Evolutionary conservation across 2,113 vertebrate species (phyloP).

Genomic region (Falco punctatus): DNA sequence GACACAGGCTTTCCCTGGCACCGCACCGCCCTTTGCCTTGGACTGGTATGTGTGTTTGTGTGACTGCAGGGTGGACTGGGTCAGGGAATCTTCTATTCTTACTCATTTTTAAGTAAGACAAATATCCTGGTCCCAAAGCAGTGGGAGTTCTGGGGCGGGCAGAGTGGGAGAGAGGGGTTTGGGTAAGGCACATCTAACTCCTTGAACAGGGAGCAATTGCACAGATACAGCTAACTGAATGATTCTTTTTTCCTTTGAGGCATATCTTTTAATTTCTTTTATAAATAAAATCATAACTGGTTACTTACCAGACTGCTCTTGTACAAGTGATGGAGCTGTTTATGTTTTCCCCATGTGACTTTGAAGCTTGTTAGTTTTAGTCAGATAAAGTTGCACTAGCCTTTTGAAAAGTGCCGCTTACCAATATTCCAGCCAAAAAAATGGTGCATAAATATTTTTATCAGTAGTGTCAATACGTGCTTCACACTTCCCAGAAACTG

Average conservation of each 20-base stretch:
- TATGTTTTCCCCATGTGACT: background rate
- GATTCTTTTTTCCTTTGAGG: background rate
- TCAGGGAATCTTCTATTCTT: background rate
- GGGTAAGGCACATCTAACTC: background rate
- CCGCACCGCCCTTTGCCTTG: background rate
- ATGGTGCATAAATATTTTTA: background rate
- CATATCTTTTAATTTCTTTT: background rate
- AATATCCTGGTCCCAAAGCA: background rate
- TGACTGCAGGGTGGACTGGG: background rate
- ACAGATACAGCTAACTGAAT: background rate
- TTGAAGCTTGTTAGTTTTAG: background rate
- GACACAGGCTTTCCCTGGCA: background rate
- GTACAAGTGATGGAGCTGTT: background rate
- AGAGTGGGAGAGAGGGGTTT: background rate
- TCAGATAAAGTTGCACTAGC: background rate
- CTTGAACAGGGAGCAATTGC: background rate
- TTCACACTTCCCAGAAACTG: background rate
- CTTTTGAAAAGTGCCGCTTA: background rate
- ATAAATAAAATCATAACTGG: background rate
- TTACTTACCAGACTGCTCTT: background rate
- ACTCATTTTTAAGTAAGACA: background rate
- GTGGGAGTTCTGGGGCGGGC: background rate
- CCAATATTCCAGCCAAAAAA: background rate
- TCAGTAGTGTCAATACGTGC: background rate
- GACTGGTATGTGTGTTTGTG: background rate